Evolutionary conservation across 64 coral and sea anemone species (phyloP).

Genomic region (Dendronephthya gigantea): DNA sequence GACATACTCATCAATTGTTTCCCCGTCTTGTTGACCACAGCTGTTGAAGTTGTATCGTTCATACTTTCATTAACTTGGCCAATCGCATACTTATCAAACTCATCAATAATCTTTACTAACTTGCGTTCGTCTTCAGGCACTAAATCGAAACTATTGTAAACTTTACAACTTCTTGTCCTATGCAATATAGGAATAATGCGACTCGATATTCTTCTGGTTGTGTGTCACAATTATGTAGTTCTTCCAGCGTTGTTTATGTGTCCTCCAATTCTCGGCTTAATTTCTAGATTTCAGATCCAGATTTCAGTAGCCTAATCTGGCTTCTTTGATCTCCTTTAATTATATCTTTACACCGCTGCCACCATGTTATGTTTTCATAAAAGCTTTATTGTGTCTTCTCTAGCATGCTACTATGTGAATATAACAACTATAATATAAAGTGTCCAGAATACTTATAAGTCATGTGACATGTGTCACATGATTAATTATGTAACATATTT

Average conservation of each 20-base stretch:
- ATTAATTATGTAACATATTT: too few relatives aligned
- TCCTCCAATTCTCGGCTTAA: slow-evolving; percentile 39
- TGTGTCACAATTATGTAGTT: slow-evolving; percentile 29
- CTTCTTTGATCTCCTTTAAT: too few relatives aligned
- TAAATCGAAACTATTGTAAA: slow-evolving; percentile 21
- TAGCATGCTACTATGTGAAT: too few relatives aligned
- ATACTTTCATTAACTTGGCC: slow-evolving; percentile 38
- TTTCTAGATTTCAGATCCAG: background rate
- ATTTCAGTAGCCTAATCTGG: too few relatives aligned
- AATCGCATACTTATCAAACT: slow-evolving; percentile 39
- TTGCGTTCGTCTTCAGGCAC: background rate
- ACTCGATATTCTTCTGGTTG: slow-evolving; percentile 26
- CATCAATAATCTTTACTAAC: too few relatives aligned
- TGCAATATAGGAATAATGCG: slow-evolving; percentile 33
- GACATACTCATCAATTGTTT: slow-evolving; percentile 35
- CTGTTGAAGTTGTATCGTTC: slow-evolving; percentile 44
- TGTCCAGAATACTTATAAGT: too few relatives aligned
- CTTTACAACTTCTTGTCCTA: background rate
- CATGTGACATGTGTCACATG: too few relatives aligned
- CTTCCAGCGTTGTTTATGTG: slow-evolving; percentile 40
- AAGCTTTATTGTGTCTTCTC: too few relatives aligned
- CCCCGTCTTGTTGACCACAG: slow-evolving; percentile 18
- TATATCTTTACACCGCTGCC: too few relatives aligned
- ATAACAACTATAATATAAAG: too few relatives aligned
- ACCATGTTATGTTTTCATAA: too few relatives aligned